These are phyloP conservation scores for Lagria hirta DNA, from an alignment of 2,888 invertebrate genomes.

Conservation along the genomic window DNA sequence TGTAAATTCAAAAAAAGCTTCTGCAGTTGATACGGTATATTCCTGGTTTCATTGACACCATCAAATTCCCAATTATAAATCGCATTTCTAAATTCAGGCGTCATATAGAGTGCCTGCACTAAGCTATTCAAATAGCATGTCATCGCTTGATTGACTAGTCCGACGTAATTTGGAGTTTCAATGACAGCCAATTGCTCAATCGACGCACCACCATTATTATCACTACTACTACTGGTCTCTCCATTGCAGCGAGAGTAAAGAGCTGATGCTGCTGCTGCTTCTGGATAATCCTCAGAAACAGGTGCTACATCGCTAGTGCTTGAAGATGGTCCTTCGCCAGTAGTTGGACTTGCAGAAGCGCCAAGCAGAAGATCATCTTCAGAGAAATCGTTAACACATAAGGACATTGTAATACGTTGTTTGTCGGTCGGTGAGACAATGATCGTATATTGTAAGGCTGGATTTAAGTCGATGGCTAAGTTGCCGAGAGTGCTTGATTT, in stretches of 20 bases:
- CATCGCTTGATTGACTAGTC: slow-evolving; percentile 88
- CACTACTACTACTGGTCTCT: slow-evolving; percentile 5
- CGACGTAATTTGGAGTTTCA: slow-evolving; percentile 62
- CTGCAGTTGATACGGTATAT: slow-evolving; percentile 84
- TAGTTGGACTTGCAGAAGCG: slow-evolving; percentile 55
- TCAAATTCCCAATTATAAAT: slow-evolving; percentile 82
- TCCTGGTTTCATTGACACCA: slow-evolving; percentile 68
- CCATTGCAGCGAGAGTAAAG: slow-evolving; percentile 13
- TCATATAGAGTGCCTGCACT: slow-evolving; percentile 86
- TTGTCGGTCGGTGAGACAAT: slow-evolving; percentile 24
- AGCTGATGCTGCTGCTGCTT: slow-evolving; percentile 11
- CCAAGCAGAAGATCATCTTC: slow-evolving; percentile 55
- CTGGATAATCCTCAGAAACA: slow-evolving; percentile 14
- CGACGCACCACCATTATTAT: slow-evolving; percentile 2
- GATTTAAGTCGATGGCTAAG: slow-evolving; percentile 48
- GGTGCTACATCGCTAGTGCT: slow-evolving; percentile 17
- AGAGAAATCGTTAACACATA: slow-evolving; percentile 35
- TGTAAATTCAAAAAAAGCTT: slow-evolving; percentile 82
- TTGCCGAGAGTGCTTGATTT: slow-evolving; percentile 55
- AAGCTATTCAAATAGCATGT: slow-evolving; percentile 90
- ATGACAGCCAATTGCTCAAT: slow-evolving; percentile 14
- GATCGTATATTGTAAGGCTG: slow-evolving; percentile 24
- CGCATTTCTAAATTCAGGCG: slow-evolving; percentile 88
- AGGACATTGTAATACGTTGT: slow-evolving; percentile 33
- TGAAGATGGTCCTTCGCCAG: slow-evolving; percentile 34